Evolutionary conservation across 1,140 invertebrate species (phyloP).

Genomic region (Conus ventricosus): DNA sequence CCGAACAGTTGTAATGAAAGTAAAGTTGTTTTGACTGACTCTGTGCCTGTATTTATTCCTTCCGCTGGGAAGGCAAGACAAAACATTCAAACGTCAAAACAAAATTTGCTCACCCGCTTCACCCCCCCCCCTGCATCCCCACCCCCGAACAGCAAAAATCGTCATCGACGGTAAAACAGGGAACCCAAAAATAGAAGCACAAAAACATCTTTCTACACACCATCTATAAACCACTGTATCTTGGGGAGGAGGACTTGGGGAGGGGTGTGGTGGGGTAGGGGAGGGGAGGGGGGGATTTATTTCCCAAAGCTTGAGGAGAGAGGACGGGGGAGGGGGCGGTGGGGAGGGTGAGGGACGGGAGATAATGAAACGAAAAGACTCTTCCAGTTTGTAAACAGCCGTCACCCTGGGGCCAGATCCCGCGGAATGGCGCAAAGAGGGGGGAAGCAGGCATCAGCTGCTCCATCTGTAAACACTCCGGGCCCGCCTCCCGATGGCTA

Average conservation of each 20-base stretch:
- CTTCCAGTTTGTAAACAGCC: neutral
- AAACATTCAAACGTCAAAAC: slow-evolving; percentile 1
- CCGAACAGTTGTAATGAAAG: neutral
- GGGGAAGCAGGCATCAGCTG: neutral
- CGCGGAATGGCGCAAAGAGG: neutral
- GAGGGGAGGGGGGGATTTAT: neutral
- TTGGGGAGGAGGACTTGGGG: neutral
- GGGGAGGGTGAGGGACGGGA: neutral
- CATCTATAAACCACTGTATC: neutral
- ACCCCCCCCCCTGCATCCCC: too few relatives aligned
- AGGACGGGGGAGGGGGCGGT: neutral
- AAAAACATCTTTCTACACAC: neutral
- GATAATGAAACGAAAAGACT: slow-evolving; percentile 1
- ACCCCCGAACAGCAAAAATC: too few relatives aligned
- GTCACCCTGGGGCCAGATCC: slow-evolving; percentile 11
- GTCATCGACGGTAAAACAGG: too few relatives aligned
- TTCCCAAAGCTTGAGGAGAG: neutral
- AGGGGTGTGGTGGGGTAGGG: neutral
- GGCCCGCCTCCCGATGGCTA: slow-evolving; percentile 1
- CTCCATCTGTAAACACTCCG: slow-evolving; percentile 22
- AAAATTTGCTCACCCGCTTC: neutral
- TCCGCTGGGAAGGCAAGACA: neutral
- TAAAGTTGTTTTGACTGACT: neutral
- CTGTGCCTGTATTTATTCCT: neutral
- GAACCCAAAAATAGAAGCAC: too few relatives aligned